Evolutionary conservation across 2,113 vertebrate species (phyloP).

Genomic region (Siniperca knerii): DNA sequence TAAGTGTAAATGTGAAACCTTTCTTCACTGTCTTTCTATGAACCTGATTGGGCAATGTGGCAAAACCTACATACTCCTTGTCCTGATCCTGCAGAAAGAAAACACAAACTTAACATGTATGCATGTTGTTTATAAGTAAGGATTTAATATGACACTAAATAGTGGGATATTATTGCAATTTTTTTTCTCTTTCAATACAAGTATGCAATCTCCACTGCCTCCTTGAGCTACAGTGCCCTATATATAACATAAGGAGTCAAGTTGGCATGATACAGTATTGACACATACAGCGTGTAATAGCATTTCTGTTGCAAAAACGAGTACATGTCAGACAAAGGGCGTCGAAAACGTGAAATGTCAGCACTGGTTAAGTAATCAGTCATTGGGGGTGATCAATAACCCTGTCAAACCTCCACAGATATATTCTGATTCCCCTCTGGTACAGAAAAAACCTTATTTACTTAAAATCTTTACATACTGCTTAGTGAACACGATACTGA

Average conservation of each 20-base stretch:
- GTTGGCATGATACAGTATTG: background rate
- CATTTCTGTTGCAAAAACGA: background rate
- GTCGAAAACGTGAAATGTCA: background rate
- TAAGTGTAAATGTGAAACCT: slow-evolving; percentile 96
- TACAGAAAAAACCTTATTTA: background rate
- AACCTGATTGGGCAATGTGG: slow-evolving; percentile 93
- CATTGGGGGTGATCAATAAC: background rate
- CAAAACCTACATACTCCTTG: slow-evolving; percentile 90
- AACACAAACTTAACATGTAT: background rate
- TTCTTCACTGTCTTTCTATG: slow-evolving; percentile 97
- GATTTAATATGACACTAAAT: background rate
- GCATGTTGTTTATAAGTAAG: background rate
- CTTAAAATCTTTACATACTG: background rate
- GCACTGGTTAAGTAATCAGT: background rate
- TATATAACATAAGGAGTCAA: too few relatives aligned
- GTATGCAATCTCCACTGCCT: background rate
- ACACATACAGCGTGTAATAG: background rate
- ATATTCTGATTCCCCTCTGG: background rate
- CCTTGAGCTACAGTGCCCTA: background rate
- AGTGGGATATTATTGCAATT: background rate
- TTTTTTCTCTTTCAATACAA: background rate
- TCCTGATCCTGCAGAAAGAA: slow-evolving; percentile 82
- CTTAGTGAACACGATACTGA: background rate
- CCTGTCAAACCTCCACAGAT: background rate
- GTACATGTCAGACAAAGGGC: background rate